Conservation (phyloP, 2,888 invertebrate genomes). For the Flexamia atlantica region DNA sequence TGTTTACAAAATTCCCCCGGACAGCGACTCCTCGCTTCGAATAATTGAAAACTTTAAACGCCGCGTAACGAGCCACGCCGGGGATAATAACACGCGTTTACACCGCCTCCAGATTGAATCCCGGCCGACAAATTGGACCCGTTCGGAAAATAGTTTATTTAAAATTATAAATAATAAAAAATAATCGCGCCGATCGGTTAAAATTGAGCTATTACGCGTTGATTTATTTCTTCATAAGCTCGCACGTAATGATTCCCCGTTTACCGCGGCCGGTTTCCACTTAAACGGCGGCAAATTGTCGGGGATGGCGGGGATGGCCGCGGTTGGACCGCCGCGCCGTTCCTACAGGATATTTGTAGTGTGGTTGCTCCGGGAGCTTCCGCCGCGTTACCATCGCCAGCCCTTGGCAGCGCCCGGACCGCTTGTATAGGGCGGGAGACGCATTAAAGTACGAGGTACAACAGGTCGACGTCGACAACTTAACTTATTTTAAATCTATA, state of each 20-base stretch:
- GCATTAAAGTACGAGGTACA: no score
- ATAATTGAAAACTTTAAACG: conserved; percentile 63
- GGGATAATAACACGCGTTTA: conserved; percentile 50
- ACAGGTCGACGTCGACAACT: no score
- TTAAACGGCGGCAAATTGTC: conserved; percentile 53
- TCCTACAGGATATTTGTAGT: conserved; percentile 21
- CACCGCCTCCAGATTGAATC: conserved; percentile 60
- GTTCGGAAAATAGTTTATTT: conserved; percentile 60
- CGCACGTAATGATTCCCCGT: conserved; percentile 55
- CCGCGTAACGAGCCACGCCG: conserved; percentile 38
- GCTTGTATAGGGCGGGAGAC: no score
- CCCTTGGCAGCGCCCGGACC: background rate
- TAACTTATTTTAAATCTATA: no score
- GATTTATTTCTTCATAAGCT: conserved; percentile 68
- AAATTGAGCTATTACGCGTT: conserved; percentile 66
- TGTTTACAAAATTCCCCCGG: conserved; percentile 61
- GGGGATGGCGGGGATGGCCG: conserved; percentile 9
- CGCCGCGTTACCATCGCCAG: background rate
- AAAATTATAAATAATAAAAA: conserved; percentile 63
- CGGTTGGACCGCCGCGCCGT: background rate
- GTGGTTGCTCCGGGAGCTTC: background rate
- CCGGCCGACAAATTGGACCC: conserved; percentile 60
- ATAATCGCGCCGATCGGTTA: conserved; percentile 58
- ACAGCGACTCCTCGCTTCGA: background rate
- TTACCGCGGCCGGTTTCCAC: conserved; percentile 55